Evolutionary conservation across 2,797 vertebrate species (phyloP), one percentile per base, ranked within the genome.

Genomic region (Hemibagrus guttatus): DNA sequence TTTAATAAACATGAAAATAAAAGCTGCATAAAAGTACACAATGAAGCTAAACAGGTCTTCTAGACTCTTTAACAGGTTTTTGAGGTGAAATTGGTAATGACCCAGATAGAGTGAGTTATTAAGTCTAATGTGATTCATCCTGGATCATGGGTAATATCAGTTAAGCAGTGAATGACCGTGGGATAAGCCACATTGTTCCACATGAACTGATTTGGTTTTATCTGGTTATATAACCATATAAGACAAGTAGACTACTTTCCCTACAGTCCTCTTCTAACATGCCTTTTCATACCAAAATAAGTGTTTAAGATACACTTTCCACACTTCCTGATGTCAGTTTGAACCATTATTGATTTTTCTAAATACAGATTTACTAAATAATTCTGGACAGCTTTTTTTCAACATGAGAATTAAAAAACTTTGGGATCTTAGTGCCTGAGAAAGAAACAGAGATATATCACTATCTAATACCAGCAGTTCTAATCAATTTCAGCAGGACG

Each of bases 151-250:
- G 28, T 35, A 84, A 39, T 66, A 56, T 21, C 31, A 19, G 58
- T 58, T 61, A 28, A 75, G 64, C 39, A 69, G 16, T 58, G 72
- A 78, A 84, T 79, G 71, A 61, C 64, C 6, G 64, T 71, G n/a
- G 52, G 39, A 49, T 84, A n/a, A 69, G 86, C 39, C 23, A 28
- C 13, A 35, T 74, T 74, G 56, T 85, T 85, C 64, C 35, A 35
- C 3, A 31, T 42, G 56, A 82, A 61, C 5, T 52, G 74, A 66
- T 86, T 58, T 68, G 64, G 84, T 66, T 89, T 76, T 74, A 89
- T 59, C 83, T 87, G 86, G 84, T 91, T 91, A 89, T 87, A 84
- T 89, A 89, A 89, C 84, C 71, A 72, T 78, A 59, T 54, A 86
- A 69, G 82, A 82, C 56, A 54, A 63, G 35, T 46, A 49, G n/a